Evolutionary conservation across 2,113 vertebrate genomes (phyloP), one percentile per base, ranked within the genome.

Genomic region (Syngnathoides biaculeatus): DNA sequence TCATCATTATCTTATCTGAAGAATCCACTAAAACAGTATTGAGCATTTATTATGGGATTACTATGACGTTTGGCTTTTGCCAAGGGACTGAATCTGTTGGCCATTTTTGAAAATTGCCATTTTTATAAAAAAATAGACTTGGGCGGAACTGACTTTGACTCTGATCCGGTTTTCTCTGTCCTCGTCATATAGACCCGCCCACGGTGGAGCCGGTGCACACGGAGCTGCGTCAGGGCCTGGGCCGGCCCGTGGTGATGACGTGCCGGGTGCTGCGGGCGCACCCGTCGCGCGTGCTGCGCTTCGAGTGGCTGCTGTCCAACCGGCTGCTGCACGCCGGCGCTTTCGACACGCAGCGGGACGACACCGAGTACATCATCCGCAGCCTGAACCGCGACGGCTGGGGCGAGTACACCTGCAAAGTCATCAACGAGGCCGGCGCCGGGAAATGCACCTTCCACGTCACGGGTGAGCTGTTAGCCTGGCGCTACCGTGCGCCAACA

Each of bases 401-500:
- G 17, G 97, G 97, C 13, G 77, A 95, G 84, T 99, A 99, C 89
- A 98, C 95, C 74, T 98, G 96, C 72, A 97, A 96, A 66, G 92
- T 99, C 86, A 95, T 95, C 76, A 99, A 99, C 5, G 97, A 99
- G 81, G 97, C 96, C 0, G 97, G 97, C 0, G 92, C 94, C 0
- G 97, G 96, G 1, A 92, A 94, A 69, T 99, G 97, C 92, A 96
- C 94, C 84, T 98, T 98, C 87, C 93, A 95, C 0, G 93, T 98
- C 26, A 98, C 96, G 89, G 97, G 97, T 99, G 87, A 24, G n/a
- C 53, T 9, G 7, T 42, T 15, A 17, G 22, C 50, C 22, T 55
- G 11, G 45, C 45, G 19, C 15, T 48, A 43, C 30, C 30, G 30
- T 35, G 30, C 30, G 30, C 30, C 30, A 35, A 35, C 30, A 35